These are phyloP conservation scores for Metridium senile DNA, from an alignment of 92 coral and sea anemone species.

Conservation along the genomic window DNA sequence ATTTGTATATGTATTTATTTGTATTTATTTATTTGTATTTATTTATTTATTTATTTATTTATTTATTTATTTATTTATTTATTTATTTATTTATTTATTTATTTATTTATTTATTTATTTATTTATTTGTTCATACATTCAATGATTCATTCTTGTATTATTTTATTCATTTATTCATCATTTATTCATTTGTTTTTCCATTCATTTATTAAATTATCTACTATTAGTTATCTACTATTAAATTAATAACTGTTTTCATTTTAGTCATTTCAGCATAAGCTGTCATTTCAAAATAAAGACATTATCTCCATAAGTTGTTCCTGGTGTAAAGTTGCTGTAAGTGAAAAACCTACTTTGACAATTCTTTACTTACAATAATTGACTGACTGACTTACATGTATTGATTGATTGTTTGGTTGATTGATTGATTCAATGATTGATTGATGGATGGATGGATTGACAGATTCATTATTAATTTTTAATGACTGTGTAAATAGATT, in stretches of 20 bases:
- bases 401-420: background rate
- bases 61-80: background rate
- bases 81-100: slow-evolving; percentile 14
- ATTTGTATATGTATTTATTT: background rate
- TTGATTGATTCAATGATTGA: slow-evolving; percentile 6
- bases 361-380: background rate
- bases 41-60: slow-evolving; percentile 15
- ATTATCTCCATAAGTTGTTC: slow-evolving; percentile 98
- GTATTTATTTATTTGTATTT: too few species aligned
- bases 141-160: background rate
- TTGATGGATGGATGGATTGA: slow-evolving; percentile 2
- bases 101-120: background rate
- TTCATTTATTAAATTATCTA: background rate
- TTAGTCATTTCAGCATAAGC: slow-evolving; percentile 95
- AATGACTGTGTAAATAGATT: background rate
- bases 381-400: background rate
- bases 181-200: background rate
- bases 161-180: background rate
- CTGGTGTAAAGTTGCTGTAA: slow-evolving; percentile 99
- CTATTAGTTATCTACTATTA: background rate
- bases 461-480: background rate
- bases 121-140: background rate
- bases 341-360: slow-evolving; percentile 29
- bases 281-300: slow-evolving; percentile 91
- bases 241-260: background rate